Conservation (phyloP, 1,140 invertebrate species). For the Sipha flava region DNA sequence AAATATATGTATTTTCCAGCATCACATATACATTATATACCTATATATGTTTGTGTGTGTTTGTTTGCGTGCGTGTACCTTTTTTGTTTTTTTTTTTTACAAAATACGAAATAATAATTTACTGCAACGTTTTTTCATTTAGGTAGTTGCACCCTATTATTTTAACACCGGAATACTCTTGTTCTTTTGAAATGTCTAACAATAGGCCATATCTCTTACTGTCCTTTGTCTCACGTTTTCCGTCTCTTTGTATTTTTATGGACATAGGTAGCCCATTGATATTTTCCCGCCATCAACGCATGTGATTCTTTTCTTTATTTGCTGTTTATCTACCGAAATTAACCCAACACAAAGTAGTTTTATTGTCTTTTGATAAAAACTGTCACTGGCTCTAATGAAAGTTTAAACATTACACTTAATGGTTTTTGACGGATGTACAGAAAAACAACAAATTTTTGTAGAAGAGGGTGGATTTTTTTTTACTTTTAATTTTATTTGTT, state of each 20-base stretch:
- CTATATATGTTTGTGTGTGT: too few relatives aligned
- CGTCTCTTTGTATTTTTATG: background rate
- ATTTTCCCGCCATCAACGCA: background rate
- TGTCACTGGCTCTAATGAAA: background rate
- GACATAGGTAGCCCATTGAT: constrained; percentile 5
- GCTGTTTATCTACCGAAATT: constrained; percentile 2
- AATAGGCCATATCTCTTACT: background rate
- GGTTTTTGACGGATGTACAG: background rate
- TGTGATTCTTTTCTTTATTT: background rate
- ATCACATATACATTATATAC: background rate
- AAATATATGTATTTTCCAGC: background rate
- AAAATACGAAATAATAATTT: background rate
- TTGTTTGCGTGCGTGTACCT: background rate
- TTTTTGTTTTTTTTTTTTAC: background rate
- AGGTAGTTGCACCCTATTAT: constrained; percentile 9
- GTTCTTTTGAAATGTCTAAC: constrained; percentile 14
- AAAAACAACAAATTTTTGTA: background rate
- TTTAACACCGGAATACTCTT: constrained; percentile 22
- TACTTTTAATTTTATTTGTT: background rate
- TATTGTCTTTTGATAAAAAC: background rate
- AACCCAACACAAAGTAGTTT: constrained; percentile 2
- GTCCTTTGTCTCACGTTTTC: constrained; percentile 9
- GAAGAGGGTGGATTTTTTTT: background rate
- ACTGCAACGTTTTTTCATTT: background rate
- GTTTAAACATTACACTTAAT: background rate